Evolutionary conservation across 2,888 invertebrate species (phyloP).

Genomic region (Unio delphinus): DNA sequence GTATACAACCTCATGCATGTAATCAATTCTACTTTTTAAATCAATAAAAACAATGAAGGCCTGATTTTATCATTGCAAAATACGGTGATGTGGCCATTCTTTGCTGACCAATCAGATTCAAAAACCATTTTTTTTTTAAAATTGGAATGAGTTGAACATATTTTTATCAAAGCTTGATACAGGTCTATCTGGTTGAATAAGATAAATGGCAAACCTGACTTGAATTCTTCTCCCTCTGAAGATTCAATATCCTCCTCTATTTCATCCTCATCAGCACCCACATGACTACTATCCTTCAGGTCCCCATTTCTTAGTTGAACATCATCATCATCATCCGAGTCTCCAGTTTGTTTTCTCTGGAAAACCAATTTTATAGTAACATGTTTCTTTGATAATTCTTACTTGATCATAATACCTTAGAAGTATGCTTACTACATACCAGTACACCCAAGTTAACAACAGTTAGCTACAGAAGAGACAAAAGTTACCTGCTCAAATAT

Average conservation of each 20-base stretch:
- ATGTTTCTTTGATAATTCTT: no score
- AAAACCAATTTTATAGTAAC: no score
- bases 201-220: constrained; percentile 28
- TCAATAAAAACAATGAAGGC: not conserved
- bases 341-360: not conserved
- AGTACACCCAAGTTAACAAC: not conserved
- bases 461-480: not conserved
- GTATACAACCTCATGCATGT: no score
- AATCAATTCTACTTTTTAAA: constrained; percentile 1
- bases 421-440: no score
- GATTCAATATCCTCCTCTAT: constrained; percentile 41
- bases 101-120: no score
- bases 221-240: constrained; percentile 49
- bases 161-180: no score
- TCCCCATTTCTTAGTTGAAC: constrained; percentile 9
- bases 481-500: no score
- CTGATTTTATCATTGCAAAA: not conserved
- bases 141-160: no score
- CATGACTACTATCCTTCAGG: constrained; percentile 18
- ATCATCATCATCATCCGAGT: constrained; percentile 10
- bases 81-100: no score
- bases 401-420: no score
- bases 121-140: no score
- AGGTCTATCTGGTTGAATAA: not conserved
- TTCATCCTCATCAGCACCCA: constrained; percentile 37